Evolutionary conservation across 2,888 invertebrate species (phyloP).

Genomic region (Oligia latruncula): DNA sequence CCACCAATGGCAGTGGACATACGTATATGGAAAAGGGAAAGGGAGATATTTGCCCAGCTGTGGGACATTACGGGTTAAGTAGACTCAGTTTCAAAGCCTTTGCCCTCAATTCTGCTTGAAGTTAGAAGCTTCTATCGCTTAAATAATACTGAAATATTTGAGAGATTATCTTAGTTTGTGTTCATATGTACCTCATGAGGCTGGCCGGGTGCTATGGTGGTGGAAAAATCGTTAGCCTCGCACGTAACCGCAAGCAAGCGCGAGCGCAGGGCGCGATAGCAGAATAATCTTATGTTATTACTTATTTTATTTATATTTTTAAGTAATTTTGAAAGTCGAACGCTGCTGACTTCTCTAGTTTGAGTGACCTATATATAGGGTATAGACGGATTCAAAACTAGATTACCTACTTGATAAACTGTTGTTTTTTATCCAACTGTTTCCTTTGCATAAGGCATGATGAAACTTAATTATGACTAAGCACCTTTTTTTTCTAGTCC

Average conservation of each 20-base stretch:
- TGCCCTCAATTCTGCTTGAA: neutral
- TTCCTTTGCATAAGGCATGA: neutral
- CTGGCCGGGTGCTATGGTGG: slow-evolving; percentile 72
- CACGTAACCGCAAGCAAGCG: slow-evolving; percentile 80
- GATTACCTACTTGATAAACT: neutral
- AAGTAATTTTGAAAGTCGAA: neutral
- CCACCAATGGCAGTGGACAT: neutral
- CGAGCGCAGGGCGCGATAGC: slow-evolving; percentile 71
- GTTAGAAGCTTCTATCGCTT: neutral
- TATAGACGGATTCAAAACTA: neutral
- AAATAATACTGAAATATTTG: slow-evolving; percentile 1
- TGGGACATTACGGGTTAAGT: neutral
- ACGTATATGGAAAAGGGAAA: neutral
- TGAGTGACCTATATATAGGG: neutral
- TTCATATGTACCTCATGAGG: slow-evolving; percentile 69
- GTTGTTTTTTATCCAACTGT: neutral
- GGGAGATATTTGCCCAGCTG: no score
- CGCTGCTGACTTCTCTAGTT: neutral
- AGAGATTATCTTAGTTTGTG: slow-evolving; percentile 44
- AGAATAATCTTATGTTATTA: slow-evolving; percentile 61
- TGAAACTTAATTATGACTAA: neutral
- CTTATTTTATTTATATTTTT: neutral
- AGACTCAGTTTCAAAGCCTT: neutral
- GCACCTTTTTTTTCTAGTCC: neutral
- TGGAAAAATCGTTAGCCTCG: slow-evolving; percentile 84